Evolutionary conservation across 1,140 invertebrate species (phyloP), one percentile per base, ranked within the genome.

Genomic region (Armadillidium nasatum): DNA sequence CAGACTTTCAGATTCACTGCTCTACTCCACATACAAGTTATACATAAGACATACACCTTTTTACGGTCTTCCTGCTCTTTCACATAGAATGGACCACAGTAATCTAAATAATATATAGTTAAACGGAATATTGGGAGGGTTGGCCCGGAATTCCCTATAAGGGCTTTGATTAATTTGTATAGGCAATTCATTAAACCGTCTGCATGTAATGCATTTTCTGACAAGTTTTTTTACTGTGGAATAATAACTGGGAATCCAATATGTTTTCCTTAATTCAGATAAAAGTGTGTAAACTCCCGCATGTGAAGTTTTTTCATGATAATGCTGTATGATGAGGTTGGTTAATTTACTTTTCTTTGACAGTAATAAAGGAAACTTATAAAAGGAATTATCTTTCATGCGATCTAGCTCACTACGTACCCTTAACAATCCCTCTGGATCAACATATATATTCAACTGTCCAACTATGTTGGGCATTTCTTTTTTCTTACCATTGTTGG

Each of bases 141-240:
- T 21, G 1, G 7, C 15, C 13, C 69, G 3, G 4, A 46, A 73
- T 11, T 73, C 72, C 0, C 19, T 0, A 19, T 73, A 73, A 0
- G 72, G 21, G 10, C 44, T 73, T 73, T 73, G 33, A 19, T 73
- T 50, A 0, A 73, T 11, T 73, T 73, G 46, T 10, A 73, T 46
- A 0, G 19, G 43, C 15, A 23, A 7, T 23, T 73, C 44, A 23
- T 73, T 73, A n/a, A 73, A 45, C n/a, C 72, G 43, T 3, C 44
- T 50, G 46, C 72, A 73, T 7, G 11, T n/a, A 10, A 46, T 23
- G 23, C 72, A 73, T 19, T n/a, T 15, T 11, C n/a, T 50, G 4
- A 73, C 3, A 13, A 54, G 0, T 23, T 46, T 72, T 7, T 46
- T 13, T 10, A 19, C 43, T 22, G 3, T n/a, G 9, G 33, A 46